Evolutionary conservation across 2,888 invertebrate species (phyloP).

Genomic region (Escarpia spicata): DNA sequence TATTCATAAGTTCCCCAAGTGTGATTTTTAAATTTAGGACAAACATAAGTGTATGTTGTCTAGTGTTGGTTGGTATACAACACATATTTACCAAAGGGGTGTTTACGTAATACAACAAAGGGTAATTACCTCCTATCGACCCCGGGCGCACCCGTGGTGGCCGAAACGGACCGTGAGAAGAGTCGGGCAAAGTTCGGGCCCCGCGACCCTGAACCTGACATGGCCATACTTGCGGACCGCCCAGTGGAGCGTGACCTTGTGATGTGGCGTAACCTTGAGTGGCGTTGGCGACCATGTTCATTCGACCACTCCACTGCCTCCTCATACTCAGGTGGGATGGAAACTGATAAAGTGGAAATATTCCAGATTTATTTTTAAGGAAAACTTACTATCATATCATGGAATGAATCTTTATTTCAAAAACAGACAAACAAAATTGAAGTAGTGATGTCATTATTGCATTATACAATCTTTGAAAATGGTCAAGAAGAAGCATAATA

Average conservation of each 20-base stretch:
- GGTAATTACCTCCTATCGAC: background rate
- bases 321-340: slow-evolving; percentile 29
- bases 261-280: background rate
- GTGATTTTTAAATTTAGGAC: too few species aligned
- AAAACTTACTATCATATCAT: background rate
- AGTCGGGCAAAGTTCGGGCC: slow-evolving; percentile 13
- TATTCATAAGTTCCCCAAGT: too few species aligned
- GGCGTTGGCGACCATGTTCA: background rate
- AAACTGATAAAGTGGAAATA: slow-evolving; percentile 20
- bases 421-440: too few species aligned
- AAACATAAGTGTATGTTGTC: too few species aligned
- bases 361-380: background rate
- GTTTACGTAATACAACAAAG: background rate
- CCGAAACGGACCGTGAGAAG: slow-evolving; percentile 31
- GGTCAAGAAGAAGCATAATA: too few species aligned
- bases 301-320: slow-evolving; percentile 27
- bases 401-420: too few species aligned
- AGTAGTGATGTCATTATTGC: too few species aligned
- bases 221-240: background rate
- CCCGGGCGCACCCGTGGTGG: background rate
- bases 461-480: too few species aligned
- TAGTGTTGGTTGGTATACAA: too few species aligned
- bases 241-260: background rate
- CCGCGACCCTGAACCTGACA: background rate
- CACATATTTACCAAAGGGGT: background rate